phyloP scores from a whole-genome alignment of 2,113 vertebrate genomes.

The Menidia beryllina region DNA sequence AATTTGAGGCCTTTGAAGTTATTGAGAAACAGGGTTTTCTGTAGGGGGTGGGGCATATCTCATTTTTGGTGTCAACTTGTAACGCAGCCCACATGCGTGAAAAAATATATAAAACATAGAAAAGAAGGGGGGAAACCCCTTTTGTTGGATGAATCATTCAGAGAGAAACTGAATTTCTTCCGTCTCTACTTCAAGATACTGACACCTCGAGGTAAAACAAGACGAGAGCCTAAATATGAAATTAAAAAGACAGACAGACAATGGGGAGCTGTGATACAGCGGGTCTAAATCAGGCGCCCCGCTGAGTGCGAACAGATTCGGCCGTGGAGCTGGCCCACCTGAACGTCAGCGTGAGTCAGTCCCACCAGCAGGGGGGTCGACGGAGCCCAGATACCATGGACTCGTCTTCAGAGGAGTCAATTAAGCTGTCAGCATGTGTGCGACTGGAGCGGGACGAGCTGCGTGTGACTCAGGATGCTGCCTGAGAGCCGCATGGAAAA shows the following conservation, averaged over 20 bases:
- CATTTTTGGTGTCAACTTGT: neutral
- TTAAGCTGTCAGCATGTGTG: slow-evolving; percentile 60
- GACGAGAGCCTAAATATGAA: neutral
- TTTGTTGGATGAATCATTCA: neutral
- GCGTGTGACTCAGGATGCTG: slow-evolving; percentile 67
- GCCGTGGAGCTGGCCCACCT: slow-evolving; percentile 58
- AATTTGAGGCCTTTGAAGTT: neutral
- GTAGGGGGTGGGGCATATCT: neutral
- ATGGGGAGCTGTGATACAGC: slow-evolving; percentile 26
- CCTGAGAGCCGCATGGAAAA: slow-evolving; percentile 68
- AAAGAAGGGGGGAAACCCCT: neutral
- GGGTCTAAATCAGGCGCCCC: slow-evolving; percentile 53
- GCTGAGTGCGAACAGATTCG: slow-evolving; percentile 44
- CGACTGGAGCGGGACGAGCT: slow-evolving; percentile 33
- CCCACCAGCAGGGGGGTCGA: slow-evolving; percentile 50
- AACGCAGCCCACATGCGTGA: no score
- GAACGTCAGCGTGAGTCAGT: slow-evolving; percentile 60
- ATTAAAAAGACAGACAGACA: neutral
- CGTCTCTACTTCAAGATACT: neutral
- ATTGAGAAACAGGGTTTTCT: neutral
- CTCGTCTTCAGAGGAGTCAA: slow-evolving; percentile 47
- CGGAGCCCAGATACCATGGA: slow-evolving; percentile 45
- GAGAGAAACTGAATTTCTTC: neutral
- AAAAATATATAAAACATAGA: neutral
- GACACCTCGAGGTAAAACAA: neutral